Base-by-base conservation (phyloP, 1,140 invertebrate genomes). In the Megathymus violae region DNA sequence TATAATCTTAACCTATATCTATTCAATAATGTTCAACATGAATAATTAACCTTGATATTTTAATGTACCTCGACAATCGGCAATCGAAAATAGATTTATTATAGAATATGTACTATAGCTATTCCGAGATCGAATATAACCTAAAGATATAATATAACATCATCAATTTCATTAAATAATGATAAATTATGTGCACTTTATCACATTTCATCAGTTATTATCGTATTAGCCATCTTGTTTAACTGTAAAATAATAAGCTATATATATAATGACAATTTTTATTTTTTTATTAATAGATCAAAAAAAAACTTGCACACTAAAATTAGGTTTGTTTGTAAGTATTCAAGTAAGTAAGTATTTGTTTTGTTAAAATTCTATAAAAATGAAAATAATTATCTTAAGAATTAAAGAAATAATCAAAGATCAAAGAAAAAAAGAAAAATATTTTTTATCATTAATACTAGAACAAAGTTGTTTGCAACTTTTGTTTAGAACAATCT, bases 21-120 rank as follows among this genome's bases (percentile, higher is more conserved):
- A 50, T 50, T 50, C 31, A 51, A 17, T 51, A 38, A 36, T 38
- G 48, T 34, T 17, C n/a, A 38, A 4, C 17, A 34, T 27, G 31
- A 36, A 16, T 17, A 13, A 51, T 51, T 52, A 52, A 40, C 50
- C 50, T 52, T 52, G 50, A 15, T 54, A 54, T 54, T 52, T 54
- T 27, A 13, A 11, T 15, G 38, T 36, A 41, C 38, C 38, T 54
- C 41, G 19, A n/a, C 11, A 40, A 27, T 54, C 36, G 13, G 36
- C 40, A 22, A 41, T 41, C 40, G 25, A 41, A 11, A 41, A 10
- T 13, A 27, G 16, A 15, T 54, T 41, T 22, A 41, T 51, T 31
- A 44, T 4, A 44, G 34, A 36, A 36, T 36, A 36, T n/a, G 2
- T 36, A 31, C 7, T 5, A 3, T 31, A 31, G 3, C 7, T 3